Percentiles rank a stretch among this genome's conserved stretches.
Conservation (phyloP, 2,797 vertebrate genomes). For the Rhincodon typus region DNA sequence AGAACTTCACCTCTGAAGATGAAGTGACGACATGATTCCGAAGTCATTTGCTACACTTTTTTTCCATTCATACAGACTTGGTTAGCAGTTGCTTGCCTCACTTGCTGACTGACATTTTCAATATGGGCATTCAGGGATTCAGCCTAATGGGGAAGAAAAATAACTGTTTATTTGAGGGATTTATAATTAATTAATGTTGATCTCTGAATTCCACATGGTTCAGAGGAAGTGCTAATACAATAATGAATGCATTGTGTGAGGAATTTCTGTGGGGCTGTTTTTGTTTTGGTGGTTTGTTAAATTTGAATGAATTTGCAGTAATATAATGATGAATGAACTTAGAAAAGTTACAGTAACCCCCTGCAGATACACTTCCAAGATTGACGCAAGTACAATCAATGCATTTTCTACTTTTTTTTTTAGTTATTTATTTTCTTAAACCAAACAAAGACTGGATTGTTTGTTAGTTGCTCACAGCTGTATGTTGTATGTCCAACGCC, state of each 20-base stretch:
- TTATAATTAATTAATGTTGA: constrained; percentile 21
- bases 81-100: no score
- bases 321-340: constrained; percentile 27
- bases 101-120: neutral
- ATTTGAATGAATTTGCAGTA: constrained; percentile 7
- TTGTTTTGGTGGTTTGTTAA: neutral
- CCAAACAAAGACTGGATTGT: constrained; percentile 29
- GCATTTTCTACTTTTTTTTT: neutral
- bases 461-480: neutral
- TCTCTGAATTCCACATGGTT: neutral
- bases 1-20: neutral
- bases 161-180: constrained; percentile 14
- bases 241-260: neutral
- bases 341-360: constrained; percentile 26
- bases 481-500: neutral
- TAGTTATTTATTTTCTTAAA: constrained; percentile 15
- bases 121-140: neutral
- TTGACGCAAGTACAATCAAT: constrained; percentile 21
- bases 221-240: neutral
- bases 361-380: neutral
- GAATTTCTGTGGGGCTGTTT: neutral
- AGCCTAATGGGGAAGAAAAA: neutral
- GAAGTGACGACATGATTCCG: neutral
- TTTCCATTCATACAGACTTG: neutral
- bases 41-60: neutral